Evolutionary conservation across 2,888 invertebrate genomes (phyloP).

Genomic region (Auanema freiburgensis): DNA sequence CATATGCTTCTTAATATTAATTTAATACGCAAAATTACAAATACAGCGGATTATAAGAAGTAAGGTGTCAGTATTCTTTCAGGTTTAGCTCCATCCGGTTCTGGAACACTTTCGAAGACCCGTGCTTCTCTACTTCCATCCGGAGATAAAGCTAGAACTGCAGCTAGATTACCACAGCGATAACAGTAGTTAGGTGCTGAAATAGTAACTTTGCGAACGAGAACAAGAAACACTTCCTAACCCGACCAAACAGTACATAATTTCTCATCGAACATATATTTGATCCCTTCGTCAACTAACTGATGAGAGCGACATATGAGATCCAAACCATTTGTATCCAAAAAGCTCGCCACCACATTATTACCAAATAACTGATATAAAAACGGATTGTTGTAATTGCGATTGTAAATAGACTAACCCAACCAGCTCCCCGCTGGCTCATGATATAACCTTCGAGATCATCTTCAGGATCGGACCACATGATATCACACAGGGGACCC

Average conservation of each 20-base stretch:
- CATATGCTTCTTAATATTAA: too few relatives aligned
- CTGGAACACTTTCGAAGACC: constrained; percentile 88
- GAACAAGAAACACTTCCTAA: constrained; percentile 64
- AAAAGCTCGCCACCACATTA: constrained; percentile 83
- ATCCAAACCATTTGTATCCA: constrained; percentile 86
- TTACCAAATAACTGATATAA: constrained; percentile 82
- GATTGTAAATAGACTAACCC: constrained; percentile 27
- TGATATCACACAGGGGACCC: constrained; percentile 95
- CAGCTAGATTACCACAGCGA: constrained; percentile 95
- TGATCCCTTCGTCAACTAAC: constrained; percentile 95
- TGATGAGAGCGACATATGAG: constrained; percentile 98
- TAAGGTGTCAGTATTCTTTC: constrained; percentile 16
- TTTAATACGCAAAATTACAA: too few relatives aligned
- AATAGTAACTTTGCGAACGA: constrained; percentile 64
- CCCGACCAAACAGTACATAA: constrained; percentile 99
- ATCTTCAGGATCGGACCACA: constrained; percentile 99
- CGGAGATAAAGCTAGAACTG: constrained; percentile 81
- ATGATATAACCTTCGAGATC: constrained; percentile 77
- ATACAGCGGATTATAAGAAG: constrained; percentile 10
- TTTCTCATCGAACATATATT: constrained; percentile 96
- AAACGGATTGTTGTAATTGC: not conserved
- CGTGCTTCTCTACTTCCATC: constrained; percentile 65
- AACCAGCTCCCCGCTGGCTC: constrained; percentile 63
- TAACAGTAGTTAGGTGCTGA: constrained; percentile 99
- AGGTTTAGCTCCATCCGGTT: constrained; percentile 67